Evolutionary conservation across 2,113 vertebrate species (phyloP).

Genomic region (Plestiodon gilberti): DNA sequence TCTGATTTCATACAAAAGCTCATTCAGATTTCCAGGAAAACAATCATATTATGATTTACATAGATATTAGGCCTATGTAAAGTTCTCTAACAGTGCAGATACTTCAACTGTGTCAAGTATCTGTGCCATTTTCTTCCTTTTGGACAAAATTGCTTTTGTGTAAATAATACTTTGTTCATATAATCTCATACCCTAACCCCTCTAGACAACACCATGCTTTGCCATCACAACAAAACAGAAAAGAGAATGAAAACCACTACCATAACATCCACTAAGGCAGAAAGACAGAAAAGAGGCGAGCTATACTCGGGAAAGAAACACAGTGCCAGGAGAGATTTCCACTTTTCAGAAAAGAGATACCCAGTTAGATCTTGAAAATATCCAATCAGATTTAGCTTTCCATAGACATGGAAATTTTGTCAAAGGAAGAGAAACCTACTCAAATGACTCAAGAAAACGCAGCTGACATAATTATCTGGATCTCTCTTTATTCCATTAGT

Average conservation of each 20-base stretch:
- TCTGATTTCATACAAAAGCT: neutral
- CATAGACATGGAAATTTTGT: slow-evolving; percentile 47
- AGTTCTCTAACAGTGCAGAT: neutral
- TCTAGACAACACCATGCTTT: neutral
- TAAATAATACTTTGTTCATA: neutral
- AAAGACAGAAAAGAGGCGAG: neutral
- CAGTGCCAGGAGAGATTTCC: neutral
- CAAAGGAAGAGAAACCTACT: slow-evolving; percentile 52
- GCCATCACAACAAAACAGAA: slow-evolving; percentile 11
- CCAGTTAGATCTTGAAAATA: slow-evolving; percentile 37
- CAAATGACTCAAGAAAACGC: slow-evolving; percentile 64
- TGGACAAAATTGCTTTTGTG: neutral
- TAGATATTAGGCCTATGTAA: neutral
- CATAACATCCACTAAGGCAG: slow-evolving; percentile 26
- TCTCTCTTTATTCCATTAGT: slow-evolving; percentile 79
- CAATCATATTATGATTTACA: too few relatives aligned
- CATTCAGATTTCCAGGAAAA: neutral
- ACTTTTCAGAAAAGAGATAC: slow-evolving; percentile 27
- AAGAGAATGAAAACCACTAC: neutral
- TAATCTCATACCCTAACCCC: neutral
- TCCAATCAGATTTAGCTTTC: slow-evolving; percentile 48
- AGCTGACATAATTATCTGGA: slow-evolving; percentile 77
- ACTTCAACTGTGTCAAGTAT: neutral
- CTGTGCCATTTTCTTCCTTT: neutral
- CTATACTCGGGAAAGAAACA: slow-evolving; percentile 24